Evolutionary conservation across 2,113 vertebrate genomes (phyloP), one percentile per base, ranked within the genome.

Genomic region (Rhabdornis inornatus): DNA sequence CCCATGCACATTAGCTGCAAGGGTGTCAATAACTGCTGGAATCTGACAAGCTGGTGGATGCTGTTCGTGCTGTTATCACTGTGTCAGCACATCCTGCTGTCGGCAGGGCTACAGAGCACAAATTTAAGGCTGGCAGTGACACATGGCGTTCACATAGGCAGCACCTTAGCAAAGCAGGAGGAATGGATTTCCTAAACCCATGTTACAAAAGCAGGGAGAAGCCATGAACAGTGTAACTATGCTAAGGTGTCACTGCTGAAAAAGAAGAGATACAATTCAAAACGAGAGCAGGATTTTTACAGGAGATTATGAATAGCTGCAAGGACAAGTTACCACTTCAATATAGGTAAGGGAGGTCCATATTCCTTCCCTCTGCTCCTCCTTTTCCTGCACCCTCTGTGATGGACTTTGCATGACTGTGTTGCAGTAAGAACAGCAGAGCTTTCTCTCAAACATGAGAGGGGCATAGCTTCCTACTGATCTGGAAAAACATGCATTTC

Each of bases 41-140:
- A 57, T 63, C 57, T 79, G 68, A 52, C 0, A 39, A 52, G 53
- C 77, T 84, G 63, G 53, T 72, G 39, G 44, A 72, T 72, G 52
- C 86, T 55, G 65, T 7, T 87, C 8, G 2, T 33, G 37, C 75
- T 84, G 76, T n/a, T 82, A 59, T 20, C 86, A 83, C 75, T 71
- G 77, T 85, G 85, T 93, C 83, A 96, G 96, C 96, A 92, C 84
- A 90, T 90, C 92, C 95, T 39, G 55, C 83, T 87, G 70, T 70
- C 31, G 0, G 44, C 86, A 78, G 45, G 50, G 68, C 86, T 77
- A 55, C 66, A 80, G 3, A 2, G 79, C 86, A 88, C 71, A 63
- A 31, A 66, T 81, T 33, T 31, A 65, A 70, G 63, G 64, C 40
- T 15, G 42, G 64, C 83, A 93, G 52, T 44, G 87, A 89, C 77